Base-by-base conservation (phyloP, 2,113 vertebrate species). In the Calidris pugnax region DNA sequence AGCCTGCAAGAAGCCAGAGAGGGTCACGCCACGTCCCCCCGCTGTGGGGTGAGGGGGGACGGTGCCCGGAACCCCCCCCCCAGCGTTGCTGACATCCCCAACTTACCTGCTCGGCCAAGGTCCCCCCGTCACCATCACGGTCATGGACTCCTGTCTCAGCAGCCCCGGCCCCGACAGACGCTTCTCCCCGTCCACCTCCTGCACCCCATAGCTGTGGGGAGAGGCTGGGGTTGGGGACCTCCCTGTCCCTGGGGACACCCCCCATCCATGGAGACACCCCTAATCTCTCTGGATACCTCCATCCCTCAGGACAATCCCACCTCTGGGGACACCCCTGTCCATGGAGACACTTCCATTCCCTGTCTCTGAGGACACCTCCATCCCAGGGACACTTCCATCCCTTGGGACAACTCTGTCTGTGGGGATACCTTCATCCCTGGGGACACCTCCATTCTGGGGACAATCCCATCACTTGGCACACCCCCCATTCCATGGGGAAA, bases 141-240 rank as follows among this genome's bases (percentile, higher is more conserved):
- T 94, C 90, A 97, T 47, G 35, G 48, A 4, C 35, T 87, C 57
- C 75, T 91, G 85, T 1, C 4, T 13, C 0, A 9, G 53, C 85
- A 96, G 67, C 75, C 96, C 96, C 1, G 96, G 96, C 30, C 96
- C 96, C 3, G 14, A 28, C 53, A 96, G 90, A 21, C 85, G 90
- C 90, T 85, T 94, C 90, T 73, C 30, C 35, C 96, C 96, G 1
- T 91, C 41, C 88, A 90, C 53, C 67, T 97, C 95, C 75, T 90
- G 85, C 82, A 96, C 50, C 26, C 96, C 95, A 1, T 96, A 97
- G 64, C 96, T 97, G 91, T 0, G 7, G 53, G 24, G 41, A 87
- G 18, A 83, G 23, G 3, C 8, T 22, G 24, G 12, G 2, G 4
- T 4, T n/a, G 43, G 32, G 56, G 50, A 41, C 18, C 47, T 2